Percentiles rank a stretch among this genome's conserved stretches.
phyloP scores from a whole-genome alignment of 2,888 invertebrate genomes.

The Epirrita christyi region DNA sequence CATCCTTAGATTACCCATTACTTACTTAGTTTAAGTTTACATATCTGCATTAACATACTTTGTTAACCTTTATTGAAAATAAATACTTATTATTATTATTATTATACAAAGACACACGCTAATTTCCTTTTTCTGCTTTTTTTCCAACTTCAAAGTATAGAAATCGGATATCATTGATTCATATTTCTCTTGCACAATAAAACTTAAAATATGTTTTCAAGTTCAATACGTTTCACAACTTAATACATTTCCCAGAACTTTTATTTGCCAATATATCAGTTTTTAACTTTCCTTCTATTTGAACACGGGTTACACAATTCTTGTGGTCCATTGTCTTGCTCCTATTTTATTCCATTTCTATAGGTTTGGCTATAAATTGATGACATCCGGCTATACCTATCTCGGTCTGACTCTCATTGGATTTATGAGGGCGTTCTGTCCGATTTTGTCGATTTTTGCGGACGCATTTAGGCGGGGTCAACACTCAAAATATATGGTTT shows the following conservation, averaged over 20 bases:
- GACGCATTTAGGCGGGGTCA: constrained; percentile 21
- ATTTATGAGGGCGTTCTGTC: constrained; percentile 33
- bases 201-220: background rate
- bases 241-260: constrained; percentile 7
- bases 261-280: constrained; percentile 21
- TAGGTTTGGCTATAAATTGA: constrained; percentile 34
- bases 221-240: constrained; percentile 8
- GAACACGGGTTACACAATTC: constrained; percentile 9
- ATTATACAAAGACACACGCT: too few relatives aligned
- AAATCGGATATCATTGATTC: background rate
- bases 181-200: background rate
- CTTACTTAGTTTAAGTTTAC: too few relatives aligned
- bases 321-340: constrained; percentile 15
- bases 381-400: constrained; percentile 27
- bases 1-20: too few relatives aligned
- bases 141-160: background rate
- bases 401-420: constrained; percentile 31
- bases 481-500: constrained; percentile 15
- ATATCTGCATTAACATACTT: too few relatives aligned
- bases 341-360: constrained; percentile 27
- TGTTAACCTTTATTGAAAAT: too few relatives aligned
- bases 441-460: constrained; percentile 23
- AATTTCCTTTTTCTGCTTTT: too few relatives aligned
- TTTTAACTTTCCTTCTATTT: constrained; percentile 8
- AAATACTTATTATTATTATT: too few relatives aligned